A percentile compares a stretch with the other conserved stretches of the same genome.
Evolutionary conservation across 2,797 vertebrate genomes (phyloP).

Genomic region (Phylloscopus collybita): DNA sequence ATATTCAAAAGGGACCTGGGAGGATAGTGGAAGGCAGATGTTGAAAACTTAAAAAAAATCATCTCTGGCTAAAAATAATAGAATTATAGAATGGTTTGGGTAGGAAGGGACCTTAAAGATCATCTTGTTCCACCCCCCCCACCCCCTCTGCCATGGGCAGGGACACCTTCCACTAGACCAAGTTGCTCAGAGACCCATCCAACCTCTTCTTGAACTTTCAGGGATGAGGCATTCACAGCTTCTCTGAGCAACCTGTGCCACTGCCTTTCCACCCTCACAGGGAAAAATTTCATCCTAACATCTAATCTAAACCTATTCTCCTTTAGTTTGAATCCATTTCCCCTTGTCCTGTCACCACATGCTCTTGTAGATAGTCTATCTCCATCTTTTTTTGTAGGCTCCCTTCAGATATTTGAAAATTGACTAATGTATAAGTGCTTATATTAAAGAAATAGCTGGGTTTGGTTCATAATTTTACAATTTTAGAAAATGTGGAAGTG

Average conservation of each 20-base stretch:
- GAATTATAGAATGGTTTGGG: background rate
- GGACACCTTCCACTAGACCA: background rate
- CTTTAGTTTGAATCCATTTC: background rate
- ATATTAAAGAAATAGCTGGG: background rate
- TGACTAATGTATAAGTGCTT: background rate
- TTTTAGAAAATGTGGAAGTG: background rate
- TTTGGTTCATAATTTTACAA: background rate
- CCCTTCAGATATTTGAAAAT: background rate
- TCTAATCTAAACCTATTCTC: background rate
- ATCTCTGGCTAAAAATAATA: background rate
- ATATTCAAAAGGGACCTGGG: background rate
- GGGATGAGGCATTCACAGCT: background rate
- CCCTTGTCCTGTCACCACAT: background rate
- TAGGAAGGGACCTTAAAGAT: background rate
- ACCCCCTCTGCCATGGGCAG: background rate
- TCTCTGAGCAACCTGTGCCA: background rate
- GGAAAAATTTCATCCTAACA: background rate
- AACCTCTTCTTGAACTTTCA: background rate
- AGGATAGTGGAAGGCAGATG: background rate
- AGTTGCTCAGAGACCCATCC: background rate
- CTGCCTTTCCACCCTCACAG: background rate
- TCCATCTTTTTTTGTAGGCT: background rate
- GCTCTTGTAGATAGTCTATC: background rate
- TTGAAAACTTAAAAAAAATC: background rate
- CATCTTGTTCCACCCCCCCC: background rate